Conservation (phyloP, 2,888 invertebrate genomes). For the Hymenopus coronatus region DNA sequence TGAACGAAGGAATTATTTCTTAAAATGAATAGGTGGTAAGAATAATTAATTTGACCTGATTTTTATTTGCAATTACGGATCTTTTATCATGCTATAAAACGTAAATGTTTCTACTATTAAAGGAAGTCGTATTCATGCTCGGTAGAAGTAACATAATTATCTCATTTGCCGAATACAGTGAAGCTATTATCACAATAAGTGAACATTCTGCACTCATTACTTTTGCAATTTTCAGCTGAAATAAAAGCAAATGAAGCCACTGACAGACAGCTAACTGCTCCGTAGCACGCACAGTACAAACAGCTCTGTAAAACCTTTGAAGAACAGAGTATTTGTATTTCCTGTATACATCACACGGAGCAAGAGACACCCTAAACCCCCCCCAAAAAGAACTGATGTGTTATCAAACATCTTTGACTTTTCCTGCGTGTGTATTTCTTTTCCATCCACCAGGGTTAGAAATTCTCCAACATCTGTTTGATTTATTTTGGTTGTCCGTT, state of each 20-base stretch:
- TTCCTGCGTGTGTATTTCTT: neutral
- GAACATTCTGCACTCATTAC: neutral
- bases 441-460: neutral
- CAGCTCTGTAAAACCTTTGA: neutral
- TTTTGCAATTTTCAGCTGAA: neutral
- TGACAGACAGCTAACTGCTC: neutral
- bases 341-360: neutral
- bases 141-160: neutral
- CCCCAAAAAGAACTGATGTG: neutral
- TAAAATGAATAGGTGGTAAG: no score
- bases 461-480: neutral
- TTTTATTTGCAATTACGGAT: neutral
- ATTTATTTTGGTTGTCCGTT: no score
- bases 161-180: neutral
- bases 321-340: neutral
- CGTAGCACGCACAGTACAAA: neutral
- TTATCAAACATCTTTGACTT: neutral
- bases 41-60: no score
- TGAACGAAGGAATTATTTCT: no score
- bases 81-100: neutral
- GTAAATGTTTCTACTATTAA: neutral
- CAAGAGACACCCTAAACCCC: neutral
- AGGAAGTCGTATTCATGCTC: neutral
- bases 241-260: neutral
- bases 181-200: neutral